Conservation (phyloP, 1,140 invertebrate genomes). For the Geopemphigus sp. region DNA sequence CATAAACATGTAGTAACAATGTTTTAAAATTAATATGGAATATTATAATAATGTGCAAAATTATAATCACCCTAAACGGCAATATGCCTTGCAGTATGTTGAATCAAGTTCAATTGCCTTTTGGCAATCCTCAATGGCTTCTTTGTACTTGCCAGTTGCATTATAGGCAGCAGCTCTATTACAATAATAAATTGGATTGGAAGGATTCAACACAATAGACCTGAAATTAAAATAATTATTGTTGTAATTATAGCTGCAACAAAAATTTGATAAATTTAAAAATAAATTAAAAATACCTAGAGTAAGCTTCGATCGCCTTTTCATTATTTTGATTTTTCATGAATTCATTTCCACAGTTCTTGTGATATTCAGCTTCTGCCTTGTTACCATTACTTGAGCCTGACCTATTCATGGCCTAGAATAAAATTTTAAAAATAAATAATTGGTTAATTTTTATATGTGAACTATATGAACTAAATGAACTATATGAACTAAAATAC, state of each 20-base stretch:
- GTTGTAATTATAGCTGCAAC: neutral
- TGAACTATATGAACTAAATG: neutral
- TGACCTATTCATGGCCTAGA: neutral
- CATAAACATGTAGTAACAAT: no score
- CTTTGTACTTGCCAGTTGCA: conserved; percentile 14
- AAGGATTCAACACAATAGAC: conserved; percentile 36
- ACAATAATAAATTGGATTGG: conserved; percentile 44
- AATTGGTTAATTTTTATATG: neutral
- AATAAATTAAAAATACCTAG: neutral
- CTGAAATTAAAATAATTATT: conserved; percentile 11
- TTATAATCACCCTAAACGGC: conserved; percentile 43
- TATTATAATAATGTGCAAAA: no score
- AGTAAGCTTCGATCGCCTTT: conserved; percentile 8
- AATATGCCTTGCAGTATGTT: conserved; percentile 47
- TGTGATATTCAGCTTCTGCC: conserved; percentile 23
- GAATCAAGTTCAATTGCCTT: conserved; percentile 43
- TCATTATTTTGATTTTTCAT: conserved; percentile 38
- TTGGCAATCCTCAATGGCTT: conserved; percentile 48
- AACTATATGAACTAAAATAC: no score
- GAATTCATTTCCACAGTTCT: conserved; percentile 37
- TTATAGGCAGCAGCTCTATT: conserved; percentile 50
- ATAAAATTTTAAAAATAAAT: neutral
- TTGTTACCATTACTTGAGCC: neutral
- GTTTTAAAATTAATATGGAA: no score
- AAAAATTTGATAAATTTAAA: no score